phyloP scores from a whole-genome alignment of 2,113 vertebrate genomes.

The Ahaetulla prasina region DNA sequence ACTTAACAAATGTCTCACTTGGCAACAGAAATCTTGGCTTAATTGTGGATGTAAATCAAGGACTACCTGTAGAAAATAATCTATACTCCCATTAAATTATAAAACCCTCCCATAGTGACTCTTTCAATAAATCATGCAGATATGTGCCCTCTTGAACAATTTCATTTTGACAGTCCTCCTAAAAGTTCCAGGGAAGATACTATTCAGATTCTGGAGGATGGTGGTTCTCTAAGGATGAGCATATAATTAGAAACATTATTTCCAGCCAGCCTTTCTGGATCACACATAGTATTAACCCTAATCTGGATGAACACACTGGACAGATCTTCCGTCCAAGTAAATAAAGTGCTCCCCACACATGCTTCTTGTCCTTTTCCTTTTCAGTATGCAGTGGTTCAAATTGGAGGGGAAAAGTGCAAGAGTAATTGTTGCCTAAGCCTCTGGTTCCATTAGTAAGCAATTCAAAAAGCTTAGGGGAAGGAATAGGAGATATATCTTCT shows the following conservation, averaged over 20 bases:
- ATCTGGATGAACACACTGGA: neutral
- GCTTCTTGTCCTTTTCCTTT: neutral
- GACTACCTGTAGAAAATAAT: too few species aligned
- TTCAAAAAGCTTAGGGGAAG: neutral
- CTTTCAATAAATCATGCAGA: neutral
- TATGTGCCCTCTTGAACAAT: neutral
- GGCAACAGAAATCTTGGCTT: too few species aligned
- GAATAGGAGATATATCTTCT: too few species aligned
- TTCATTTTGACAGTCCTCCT: neutral
- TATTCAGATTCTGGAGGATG: neutral
- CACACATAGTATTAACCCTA: neutral
- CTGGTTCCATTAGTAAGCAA: neutral
- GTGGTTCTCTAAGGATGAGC: neutral
- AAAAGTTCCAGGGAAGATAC: neutral
- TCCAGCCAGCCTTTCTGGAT: neutral
- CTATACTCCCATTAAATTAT: neutral
- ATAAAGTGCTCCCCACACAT: neutral
- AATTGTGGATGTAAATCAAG: too few species aligned
- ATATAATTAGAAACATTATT: neutral
- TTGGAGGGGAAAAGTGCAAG: neutral
- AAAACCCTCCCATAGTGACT: neutral
- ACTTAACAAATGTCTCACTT: too few species aligned
- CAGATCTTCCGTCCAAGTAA: neutral
- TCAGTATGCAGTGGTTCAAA: neutral
- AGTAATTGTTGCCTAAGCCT: neutral